phyloP scores from a whole-genome alignment of 2,797 vertebrate genomes.

The Neosilurus hyrtlii region DNA sequence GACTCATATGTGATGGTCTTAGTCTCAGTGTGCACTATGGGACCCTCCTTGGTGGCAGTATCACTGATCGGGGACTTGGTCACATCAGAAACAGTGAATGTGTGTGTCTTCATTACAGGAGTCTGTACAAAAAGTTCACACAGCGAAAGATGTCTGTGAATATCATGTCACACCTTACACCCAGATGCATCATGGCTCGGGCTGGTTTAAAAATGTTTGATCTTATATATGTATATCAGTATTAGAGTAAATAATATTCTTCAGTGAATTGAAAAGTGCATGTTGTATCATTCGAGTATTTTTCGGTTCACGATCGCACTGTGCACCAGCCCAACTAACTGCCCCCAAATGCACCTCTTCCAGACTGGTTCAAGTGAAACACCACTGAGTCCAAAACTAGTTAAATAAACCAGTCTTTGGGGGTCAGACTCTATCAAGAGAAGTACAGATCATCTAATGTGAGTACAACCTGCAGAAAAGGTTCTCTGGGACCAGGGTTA shows the following conservation, averaged over 20 bases:
- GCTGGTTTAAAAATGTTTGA: background rate
- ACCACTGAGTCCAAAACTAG: no score
- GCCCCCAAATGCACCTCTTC: no score
- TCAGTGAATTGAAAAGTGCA: no score
- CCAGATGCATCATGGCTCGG: background rate
- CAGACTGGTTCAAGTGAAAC: no score
- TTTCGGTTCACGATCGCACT: no score
- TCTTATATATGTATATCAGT: no score
- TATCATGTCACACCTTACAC: background rate
- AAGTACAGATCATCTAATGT: no score
- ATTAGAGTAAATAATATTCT: background rate
- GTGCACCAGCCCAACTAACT: no score
- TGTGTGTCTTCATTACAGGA: constrained; percentile 91
- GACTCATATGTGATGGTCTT: constrained; percentile 98
- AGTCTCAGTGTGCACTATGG: constrained; percentile 95
- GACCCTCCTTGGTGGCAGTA: constrained; percentile 87
- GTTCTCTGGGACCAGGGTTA: background rate
- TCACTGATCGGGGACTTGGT: constrained; percentile 81
- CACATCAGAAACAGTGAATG: constrained; percentile 91
- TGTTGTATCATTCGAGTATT: no score
- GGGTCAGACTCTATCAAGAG: no score
- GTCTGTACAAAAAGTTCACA: constrained; percentile 71
- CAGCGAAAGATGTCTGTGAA: background rate
- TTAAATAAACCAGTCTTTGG: no score
- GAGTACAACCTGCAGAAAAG: background rate